These are phyloP conservation scores for Cacatua alba DNA, from an alignment of 2,113 vertebrate species.

Conservation along the genomic window DNA sequence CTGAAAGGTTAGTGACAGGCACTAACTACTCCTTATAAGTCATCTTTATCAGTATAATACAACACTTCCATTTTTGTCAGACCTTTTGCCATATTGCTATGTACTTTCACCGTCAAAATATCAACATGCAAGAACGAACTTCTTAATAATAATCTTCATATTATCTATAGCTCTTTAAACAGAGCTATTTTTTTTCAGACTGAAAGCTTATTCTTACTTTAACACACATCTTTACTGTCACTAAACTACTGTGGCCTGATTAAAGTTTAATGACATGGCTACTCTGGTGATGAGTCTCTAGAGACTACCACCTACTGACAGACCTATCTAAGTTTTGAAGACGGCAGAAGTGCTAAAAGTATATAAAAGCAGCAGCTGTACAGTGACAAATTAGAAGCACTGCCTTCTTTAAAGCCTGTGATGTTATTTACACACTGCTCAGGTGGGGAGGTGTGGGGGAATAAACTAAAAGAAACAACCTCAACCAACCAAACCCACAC, in stretches of 20 bases:
- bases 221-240: not conserved
- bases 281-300: not conserved
- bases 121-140: not conserved
- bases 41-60: not conserved
- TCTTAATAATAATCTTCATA: not conserved
- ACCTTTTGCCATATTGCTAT: not conserved
- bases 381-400: not conserved
- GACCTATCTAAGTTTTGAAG: not conserved
- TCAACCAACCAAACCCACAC: not conserved
- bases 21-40: not conserved
- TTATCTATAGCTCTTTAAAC: not conserved
- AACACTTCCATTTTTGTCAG: not conserved
- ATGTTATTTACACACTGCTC: not conserved
- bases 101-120: not conserved
- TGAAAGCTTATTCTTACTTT: not conserved
- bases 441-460: not conserved
- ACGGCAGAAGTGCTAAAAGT: not conserved
- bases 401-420: not conserved
- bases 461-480: not conserved
- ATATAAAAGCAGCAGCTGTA: not conserved
- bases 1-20: not conserved
- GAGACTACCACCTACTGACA: not conserved
- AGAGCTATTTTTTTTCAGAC: not conserved
- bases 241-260: not conserved
- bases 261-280: constrained; percentile 9